Percentiles rank a stretch among this genome's conserved stretches.
These are phyloP conservation scores for Pseudotriccus pelzelni DNA, from an alignment of 2,797 vertebrate species.

Conservation along the genomic window DNA sequence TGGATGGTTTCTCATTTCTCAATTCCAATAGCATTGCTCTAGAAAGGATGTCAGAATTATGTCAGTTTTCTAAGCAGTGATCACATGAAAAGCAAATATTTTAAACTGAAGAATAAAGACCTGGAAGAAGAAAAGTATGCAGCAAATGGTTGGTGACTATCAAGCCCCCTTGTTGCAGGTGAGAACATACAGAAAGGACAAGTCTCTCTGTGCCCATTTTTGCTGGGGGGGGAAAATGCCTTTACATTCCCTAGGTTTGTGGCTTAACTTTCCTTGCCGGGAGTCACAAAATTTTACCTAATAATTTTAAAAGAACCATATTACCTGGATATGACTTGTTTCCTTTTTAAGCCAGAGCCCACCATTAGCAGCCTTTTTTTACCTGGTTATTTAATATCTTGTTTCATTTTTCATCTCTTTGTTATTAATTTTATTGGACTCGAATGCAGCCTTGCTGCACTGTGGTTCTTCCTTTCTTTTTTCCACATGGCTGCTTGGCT, in stretches of 20 bases:
- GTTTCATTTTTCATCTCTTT: background rate
- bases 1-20: constrained; percentile 53
- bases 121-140: background rate
- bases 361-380: background rate
- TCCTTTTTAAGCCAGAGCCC: constrained; percentile 10
- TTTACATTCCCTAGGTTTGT: background rate
- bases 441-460: background rate
- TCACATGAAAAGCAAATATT: constrained; percentile 18
- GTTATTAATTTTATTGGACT: background rate
- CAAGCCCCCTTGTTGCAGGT: background rate
- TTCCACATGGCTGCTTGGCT: constrained; percentile 75
- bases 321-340: background rate
- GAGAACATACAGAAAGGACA: background rate
- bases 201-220: background rate
- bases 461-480: constrained; percentile 50
- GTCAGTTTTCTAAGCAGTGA: background rate
- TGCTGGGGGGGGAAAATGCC: background rate
- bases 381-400: background rate
- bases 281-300: background rate
- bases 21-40: constrained; percentile 45
- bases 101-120: background rate
- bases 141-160: background rate
- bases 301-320: background rate
- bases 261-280: background rate
- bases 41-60: constrained; percentile 10